Conservation (phyloP, 2,888 invertebrate species). For the Oithona nana region DNA sequence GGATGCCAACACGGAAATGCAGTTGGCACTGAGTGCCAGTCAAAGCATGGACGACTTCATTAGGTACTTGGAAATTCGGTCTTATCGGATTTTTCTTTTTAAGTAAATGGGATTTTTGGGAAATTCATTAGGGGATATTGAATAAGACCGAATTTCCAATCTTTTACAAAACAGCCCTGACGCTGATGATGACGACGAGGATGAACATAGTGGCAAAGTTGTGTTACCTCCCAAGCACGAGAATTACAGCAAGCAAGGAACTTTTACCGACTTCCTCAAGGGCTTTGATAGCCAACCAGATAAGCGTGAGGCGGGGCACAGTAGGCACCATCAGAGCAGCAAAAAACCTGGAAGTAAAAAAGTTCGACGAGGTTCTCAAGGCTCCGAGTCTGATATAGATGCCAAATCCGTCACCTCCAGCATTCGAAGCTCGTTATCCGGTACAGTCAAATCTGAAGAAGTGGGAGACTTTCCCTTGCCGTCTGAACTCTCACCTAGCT, state of each 20-base stretch:
- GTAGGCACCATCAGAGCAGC: neutral
- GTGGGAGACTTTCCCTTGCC: constrained; percentile 7
- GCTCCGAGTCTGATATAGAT: neutral
- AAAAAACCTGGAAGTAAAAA: constrained; percentile 8
- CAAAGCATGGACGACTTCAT: constrained; percentile 3
- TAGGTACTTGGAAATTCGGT: too few relatives aligned
- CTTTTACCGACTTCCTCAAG: constrained; percentile 2
- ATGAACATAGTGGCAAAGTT: neutral
- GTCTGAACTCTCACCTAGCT: constrained; percentile 2
- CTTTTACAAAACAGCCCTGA: too few relatives aligned
- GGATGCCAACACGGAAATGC: constrained; percentile 13
- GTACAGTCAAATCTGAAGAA: constrained; percentile 9
- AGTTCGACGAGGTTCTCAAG: neutral
- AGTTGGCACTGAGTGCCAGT: neutral
- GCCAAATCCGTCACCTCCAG: constrained; percentile 8
- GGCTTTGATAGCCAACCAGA: neutral
- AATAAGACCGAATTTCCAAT: too few relatives aligned
- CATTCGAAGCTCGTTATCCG: constrained; percentile 3
- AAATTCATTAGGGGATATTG: too few relatives aligned
- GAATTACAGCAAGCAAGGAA: neutral
- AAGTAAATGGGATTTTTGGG: too few relatives aligned
- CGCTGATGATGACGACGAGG: neutral
- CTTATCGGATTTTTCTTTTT: too few relatives aligned
- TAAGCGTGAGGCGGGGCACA: too few relatives aligned
- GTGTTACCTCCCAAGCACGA: neutral